Evolutionary conservation across 2,888 invertebrate species (phyloP).

Genomic region (Tetragnatha montana): DNA sequence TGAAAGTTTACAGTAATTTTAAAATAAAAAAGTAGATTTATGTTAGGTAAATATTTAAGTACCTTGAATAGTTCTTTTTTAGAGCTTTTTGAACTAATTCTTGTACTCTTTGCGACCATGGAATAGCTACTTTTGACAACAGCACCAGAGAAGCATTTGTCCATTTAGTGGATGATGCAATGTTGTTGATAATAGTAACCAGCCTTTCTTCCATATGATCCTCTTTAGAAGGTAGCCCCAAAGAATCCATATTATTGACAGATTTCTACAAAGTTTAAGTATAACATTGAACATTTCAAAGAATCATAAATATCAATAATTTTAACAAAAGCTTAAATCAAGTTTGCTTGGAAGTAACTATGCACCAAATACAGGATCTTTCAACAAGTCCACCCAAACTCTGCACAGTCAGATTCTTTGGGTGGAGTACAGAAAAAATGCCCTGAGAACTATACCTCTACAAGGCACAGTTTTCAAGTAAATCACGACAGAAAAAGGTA

Average conservation of each 20-base stretch:
- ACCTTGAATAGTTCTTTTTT: slow-evolving; percentile 37
- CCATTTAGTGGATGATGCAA: slow-evolving; percentile 18
- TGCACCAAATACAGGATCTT: no score
- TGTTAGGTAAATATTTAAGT: background rate
- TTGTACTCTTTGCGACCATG: slow-evolving; percentile 56
- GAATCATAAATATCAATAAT: background rate
- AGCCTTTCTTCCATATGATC: slow-evolving; percentile 60
- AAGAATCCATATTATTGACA: slow-evolving; percentile 28
- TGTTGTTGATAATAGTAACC: slow-evolving; percentile 36
- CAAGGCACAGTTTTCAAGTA: no score
- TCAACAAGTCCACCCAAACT: no score
- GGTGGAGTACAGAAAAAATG: no score
- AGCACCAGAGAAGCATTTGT: slow-evolving; percentile 35
- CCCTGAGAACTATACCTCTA: no score
- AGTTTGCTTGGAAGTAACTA: background rate
- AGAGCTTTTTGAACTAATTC: slow-evolving; percentile 50
- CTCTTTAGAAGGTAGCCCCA: slow-evolving; percentile 50
- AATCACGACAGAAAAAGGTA: no score
- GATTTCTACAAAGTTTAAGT: slow-evolving; percentile 6
- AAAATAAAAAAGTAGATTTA: background rate
- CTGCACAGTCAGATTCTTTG: no score
- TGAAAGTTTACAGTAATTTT: background rate
- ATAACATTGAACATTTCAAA: background rate
- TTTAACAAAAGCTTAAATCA: background rate
- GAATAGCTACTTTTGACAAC: slow-evolving; percentile 42